Evolutionary conservation across 2,888 invertebrate species (phyloP), one percentile per base, ranked within the genome.

Genomic region (Timandra comae): DNA sequence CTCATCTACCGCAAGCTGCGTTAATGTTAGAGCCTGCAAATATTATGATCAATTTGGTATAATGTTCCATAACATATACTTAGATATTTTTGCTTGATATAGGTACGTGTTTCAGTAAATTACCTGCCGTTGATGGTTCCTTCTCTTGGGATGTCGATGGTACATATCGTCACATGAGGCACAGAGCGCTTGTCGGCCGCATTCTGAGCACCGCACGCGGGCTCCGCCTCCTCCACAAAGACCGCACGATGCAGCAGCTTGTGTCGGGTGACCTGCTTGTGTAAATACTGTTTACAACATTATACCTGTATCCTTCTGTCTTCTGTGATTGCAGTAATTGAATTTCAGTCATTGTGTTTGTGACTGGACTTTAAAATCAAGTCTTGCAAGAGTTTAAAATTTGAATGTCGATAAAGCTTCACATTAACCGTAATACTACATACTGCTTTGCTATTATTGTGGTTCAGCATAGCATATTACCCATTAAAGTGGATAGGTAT

Each of bases 131-230:
- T 91, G 86, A 67, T 97, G 97, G 44, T 89, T 87, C 52, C 93
- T 91, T 42, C 96, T 87, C 63, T 96, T 96, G 0, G 97, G 96
- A 71, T 97, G 97, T 44, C 95, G 89, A 73, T 97, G 96, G 77
- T 95, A 97, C 94, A 96, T 96, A 67, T 96, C 95, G 69, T 97
- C 96, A 80, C 97, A 97, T 26, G 95, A 93, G 35, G 92, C 90
- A 68, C 97, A 97, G 53, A 96, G 95, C 34, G 93, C 92, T 58
- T 95, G 94, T 10, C 91, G 89, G 22, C 89, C 88, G 73, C 97
- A 97, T 66, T 93, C 91, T 36, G 93, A 90, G 77, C 97, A 97
- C 21, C 91, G 89, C 4, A 96, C 93, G 46, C 91, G 90, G 2
- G 96, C 93, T 32, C 90, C 90, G 7, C 93, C 91, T 3, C 92